A percentile compares a stretch with the other conserved stretches of the same genome.
Conservation (phyloP, 2,888 invertebrate species). For the Melipona beecheii region DNA sequence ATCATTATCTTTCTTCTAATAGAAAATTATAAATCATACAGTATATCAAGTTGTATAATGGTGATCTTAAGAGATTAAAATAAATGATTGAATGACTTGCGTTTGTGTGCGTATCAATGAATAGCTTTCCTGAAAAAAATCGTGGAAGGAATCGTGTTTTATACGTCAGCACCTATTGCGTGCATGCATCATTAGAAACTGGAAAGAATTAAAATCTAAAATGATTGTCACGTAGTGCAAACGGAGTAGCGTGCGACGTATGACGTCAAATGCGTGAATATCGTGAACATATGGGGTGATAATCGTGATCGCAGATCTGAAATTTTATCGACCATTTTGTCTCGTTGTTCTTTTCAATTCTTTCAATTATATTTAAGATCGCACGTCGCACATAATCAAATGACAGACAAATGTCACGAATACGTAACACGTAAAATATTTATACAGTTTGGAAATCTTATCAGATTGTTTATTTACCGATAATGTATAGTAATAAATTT, state of each 20-base stretch:
- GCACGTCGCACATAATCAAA: neutral
- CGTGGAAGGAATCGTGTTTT: neutral
- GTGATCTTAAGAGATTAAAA: neutral
- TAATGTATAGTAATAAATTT: conserved; percentile 3
- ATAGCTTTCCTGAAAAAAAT: neutral
- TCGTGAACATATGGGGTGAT: conserved; percentile 30
- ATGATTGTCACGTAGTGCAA: conserved; percentile 19
- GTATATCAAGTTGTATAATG: neutral
- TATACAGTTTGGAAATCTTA: too few relatives aligned
- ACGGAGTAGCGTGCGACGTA: conserved; percentile 28
- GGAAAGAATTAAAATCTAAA: conserved; percentile 11
- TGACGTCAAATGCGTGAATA: conserved; percentile 57
- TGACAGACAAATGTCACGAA: too few relatives aligned
- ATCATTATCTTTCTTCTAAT: neutral
- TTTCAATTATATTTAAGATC: neutral
- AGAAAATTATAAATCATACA: neutral
- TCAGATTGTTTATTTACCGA: neutral
- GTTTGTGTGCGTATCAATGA: neutral
- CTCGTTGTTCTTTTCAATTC: neutral
- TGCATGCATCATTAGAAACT: conserved; percentile 4
- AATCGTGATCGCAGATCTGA: neutral
- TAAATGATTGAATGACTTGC: neutral
- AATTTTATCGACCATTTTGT: conserved; percentile 6
- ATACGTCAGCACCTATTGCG: too few relatives aligned
- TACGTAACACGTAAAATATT: too few relatives aligned